These are phyloP conservation scores for Nemotelus pantherinus DNA, from an alignment of 2,888 invertebrate genomes.

Conservation along the genomic window DNA sequence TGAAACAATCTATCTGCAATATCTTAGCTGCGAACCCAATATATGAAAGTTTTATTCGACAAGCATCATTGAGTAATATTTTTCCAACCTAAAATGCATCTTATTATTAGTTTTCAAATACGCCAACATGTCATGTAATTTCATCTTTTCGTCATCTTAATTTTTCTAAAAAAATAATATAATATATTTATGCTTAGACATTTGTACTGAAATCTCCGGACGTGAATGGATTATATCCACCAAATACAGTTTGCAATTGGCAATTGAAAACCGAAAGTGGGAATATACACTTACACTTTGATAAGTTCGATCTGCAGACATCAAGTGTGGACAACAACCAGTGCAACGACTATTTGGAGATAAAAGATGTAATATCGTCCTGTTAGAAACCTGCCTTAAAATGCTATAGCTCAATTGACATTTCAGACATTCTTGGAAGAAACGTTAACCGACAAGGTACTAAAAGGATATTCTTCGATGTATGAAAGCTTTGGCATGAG, in stretches of 20 bases:
- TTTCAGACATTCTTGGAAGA: neutral
- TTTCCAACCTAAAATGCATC: no score
- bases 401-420: neutral
- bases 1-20: no score
- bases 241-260: constrained; percentile 24
- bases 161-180: neutral
- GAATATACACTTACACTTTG: constrained; percentile 34
- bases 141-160: neutral
- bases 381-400: neutral
- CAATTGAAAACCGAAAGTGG: neutral
- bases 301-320: constrained; percentile 67
- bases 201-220: constrained; percentile 22
- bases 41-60: no score
- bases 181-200: neutral
- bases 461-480: neutral
- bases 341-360: constrained; percentile 64
- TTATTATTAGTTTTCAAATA: no score
- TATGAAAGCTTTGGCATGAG: constrained; percentile 52
- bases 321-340: constrained; percentile 60
- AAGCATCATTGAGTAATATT: no score
- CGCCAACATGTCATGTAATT: no score
- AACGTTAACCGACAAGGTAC: neutral
- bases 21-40: no score
- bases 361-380: constrained; percentile 54
- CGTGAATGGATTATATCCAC: constrained; percentile 15